phyloP scores from a whole-genome alignment of 2,888 invertebrate species.

The Frankliniella intonsa region DNA sequence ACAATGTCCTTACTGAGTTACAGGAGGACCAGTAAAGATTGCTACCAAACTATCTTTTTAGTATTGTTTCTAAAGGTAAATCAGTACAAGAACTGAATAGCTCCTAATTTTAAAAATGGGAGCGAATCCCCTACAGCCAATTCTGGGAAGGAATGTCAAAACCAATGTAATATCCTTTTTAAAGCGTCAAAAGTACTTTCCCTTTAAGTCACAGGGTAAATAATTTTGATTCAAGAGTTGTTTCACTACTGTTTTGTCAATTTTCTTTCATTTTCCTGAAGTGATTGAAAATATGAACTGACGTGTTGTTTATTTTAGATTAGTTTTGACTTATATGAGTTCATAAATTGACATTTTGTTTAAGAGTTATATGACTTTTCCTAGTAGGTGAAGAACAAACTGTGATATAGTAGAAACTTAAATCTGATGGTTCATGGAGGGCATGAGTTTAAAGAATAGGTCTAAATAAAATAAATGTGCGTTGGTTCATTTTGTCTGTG shows the following conservation, averaged over 20 bases:
- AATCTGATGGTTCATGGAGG: not conserved
- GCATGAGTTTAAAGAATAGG: not conserved
- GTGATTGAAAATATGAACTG: not conserved
- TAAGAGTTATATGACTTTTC: not conserved
- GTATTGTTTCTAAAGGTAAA: not conserved
- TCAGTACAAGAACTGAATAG: not conserved
- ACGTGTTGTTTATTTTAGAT: not conserved
- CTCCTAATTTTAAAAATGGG: not conserved
- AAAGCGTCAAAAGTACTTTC: not conserved
- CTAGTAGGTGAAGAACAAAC: constrained; percentile 1
- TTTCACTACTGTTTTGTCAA: not conserved
- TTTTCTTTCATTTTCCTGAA: not conserved
- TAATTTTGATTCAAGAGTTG: not conserved
- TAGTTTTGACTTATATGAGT: not conserved
- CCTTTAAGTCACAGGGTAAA: not conserved
- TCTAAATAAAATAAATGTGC: not conserved
- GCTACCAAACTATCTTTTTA: not conserved
- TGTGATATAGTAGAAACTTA: constrained; percentile 19
- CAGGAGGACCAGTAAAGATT: too few species aligned
- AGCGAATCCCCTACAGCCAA: too few species aligned
- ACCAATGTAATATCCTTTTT: not conserved
- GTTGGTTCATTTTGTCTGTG: not conserved
- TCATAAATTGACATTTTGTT: not conserved
- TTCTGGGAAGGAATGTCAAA: not conserved
- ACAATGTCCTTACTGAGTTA: too few species aligned